Evolutionary conservation across 2,113 vertebrate species (phyloP).

Genomic region (Otocyon megalotis): DNA sequence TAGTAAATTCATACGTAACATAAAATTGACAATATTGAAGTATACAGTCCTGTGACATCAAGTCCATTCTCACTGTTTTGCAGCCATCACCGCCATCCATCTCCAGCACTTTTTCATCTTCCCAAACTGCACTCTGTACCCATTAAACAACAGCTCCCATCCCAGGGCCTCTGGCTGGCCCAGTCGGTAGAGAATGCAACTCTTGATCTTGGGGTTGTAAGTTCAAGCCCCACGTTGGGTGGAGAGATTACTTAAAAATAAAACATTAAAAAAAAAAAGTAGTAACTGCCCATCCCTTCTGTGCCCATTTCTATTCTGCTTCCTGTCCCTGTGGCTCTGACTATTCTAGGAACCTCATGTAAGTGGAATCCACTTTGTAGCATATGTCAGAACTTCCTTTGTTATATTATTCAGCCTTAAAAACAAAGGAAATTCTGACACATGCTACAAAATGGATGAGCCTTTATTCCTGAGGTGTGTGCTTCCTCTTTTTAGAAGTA

Average conservation of each 20-base stretch:
- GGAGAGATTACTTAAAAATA: neutral
- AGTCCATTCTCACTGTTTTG: neutral
- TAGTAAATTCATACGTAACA: neutral
- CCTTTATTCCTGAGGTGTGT: neutral
- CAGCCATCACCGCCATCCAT: neutral
- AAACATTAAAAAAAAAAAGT: neutral
- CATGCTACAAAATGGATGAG: neutral
- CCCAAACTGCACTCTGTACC: neutral
- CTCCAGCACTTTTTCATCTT: neutral
- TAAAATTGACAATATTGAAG: conserved; percentile 11
- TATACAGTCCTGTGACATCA: neutral
- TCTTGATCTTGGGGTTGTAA: neutral
- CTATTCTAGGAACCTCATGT: neutral
- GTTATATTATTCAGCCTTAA: neutral
- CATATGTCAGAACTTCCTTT: neutral
- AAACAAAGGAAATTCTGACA: neutral
- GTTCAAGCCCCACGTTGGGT: neutral
- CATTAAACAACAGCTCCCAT: neutral
- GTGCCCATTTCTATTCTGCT: neutral
- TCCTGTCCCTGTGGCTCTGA: neutral
- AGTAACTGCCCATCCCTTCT: neutral
- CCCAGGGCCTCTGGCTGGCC: neutral
- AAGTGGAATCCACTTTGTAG: neutral
- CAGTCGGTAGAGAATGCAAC: fast-evolving
- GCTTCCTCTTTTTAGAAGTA: neutral